Conservation (phyloP, 1,140 invertebrate genomes). For the Steinernema khuongi region DNA sequence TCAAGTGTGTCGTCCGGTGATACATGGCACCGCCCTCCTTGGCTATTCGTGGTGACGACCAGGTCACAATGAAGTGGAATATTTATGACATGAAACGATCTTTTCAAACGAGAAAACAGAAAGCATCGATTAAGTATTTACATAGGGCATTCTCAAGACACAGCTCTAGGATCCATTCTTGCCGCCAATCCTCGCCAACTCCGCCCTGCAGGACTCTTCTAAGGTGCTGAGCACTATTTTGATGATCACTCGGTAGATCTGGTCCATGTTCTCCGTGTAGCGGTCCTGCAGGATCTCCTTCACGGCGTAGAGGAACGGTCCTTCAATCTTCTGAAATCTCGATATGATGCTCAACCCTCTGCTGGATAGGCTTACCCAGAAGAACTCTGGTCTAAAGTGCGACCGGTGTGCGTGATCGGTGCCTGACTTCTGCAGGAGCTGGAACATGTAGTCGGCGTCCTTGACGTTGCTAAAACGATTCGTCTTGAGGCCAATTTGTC, state of each 20-base stretch:
- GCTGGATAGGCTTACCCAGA: not conserved
- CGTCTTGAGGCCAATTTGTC: not conserved
- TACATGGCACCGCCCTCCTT: no score
- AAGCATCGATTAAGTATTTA: not conserved
- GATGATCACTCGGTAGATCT: constrained; percentile 16
- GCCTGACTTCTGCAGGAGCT: not conserved
- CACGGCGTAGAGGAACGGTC: constrained; percentile 12
- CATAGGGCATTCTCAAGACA: not conserved
- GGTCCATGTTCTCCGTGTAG: constrained; percentile 22
- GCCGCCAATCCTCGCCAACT: not conserved
- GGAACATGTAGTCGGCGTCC: constrained; percentile 12
- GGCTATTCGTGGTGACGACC: no score
- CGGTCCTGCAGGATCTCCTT: constrained; percentile 14
- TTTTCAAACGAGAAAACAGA: not conserved
- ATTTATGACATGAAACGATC: no score
- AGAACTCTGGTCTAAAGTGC: not conserved
- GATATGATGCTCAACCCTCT: not conserved
- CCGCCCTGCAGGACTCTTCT: not conserved
- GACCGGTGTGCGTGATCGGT: not conserved
- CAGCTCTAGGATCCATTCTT: not conserved
- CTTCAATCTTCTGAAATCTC: constrained; percentile 16
- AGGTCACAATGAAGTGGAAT: no score
- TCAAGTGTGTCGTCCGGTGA: no score
- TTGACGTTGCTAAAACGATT: not conserved
- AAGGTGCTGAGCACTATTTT: not conserved